Percentiles rank a stretch among this genome's conserved stretches.
Evolutionary conservation across 92 coral and sea anemone species (phyloP).

Genomic region (Siderastrea radians): DNA sequence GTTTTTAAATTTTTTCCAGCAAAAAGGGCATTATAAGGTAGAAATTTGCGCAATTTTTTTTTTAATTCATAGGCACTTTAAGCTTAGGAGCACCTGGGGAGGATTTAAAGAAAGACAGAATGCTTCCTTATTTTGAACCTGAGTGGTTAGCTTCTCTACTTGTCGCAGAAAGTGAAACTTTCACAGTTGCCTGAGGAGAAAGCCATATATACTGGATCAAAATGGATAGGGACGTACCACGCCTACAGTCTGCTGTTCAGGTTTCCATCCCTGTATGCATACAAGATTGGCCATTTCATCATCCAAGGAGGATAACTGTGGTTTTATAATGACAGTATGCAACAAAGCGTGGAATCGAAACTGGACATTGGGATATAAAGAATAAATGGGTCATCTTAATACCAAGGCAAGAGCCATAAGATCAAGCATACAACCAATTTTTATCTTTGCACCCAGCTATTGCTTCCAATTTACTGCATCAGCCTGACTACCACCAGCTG

Average conservation of each 20-base stretch:
- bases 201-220: conserved; percentile 36
- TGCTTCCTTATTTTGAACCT: conserved; percentile 12
- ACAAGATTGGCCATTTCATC: conserved; percentile 39
- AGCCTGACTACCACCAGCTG: too few relatives aligned
- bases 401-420: too few relatives aligned
- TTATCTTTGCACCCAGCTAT: too few relatives aligned
- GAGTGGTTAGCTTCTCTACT: neutral
- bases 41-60: too few relatives aligned
- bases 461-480: too few relatives aligned
- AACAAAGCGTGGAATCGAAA: too few relatives aligned
- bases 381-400: too few relatives aligned
- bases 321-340: too few relatives aligned
- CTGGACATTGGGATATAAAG: too few relatives aligned
- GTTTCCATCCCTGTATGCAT: conserved; percentile 29
- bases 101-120: neutral
- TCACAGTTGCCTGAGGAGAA: conserved; percentile 30
- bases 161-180: conserved; percentile 20
- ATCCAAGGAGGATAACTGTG: neutral
- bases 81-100: neutral
- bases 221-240: conserved; percentile 49
- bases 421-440: too few relatives aligned
- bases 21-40: too few relatives aligned
- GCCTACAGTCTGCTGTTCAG: conserved; percentile 30
- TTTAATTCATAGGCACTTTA: neutral
- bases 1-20: too few relatives aligned